Conservation (phyloP, 2,888 invertebrate genomes). For the Synergus umbraculus region DNA sequence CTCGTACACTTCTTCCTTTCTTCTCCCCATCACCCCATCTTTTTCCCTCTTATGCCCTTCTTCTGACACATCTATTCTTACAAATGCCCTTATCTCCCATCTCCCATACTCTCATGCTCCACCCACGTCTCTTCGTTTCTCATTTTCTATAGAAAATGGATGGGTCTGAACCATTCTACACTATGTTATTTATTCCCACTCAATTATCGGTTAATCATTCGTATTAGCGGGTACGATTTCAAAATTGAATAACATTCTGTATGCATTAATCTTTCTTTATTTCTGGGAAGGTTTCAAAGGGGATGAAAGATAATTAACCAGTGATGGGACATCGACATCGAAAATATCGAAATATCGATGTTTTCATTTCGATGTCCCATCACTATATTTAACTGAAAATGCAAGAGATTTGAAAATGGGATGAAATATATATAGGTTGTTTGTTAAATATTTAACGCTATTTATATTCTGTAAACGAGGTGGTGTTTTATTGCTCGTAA, state of each 20-base stretch:
- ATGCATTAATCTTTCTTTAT: too few species aligned
- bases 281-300: neutral
- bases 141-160: slow-evolving; percentile 60
- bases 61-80: slow-evolving; percentile 50
- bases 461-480: slow-evolving; percentile 22
- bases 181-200: slow-evolving; percentile 31
- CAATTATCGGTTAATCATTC: slow-evolving; percentile 29
- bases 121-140: slow-evolving; percentile 58
- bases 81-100: slow-evolving; percentile 43
- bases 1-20: slow-evolving; percentile 43
- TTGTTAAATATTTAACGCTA: slow-evolving; percentile 12
- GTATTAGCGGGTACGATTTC: neutral
- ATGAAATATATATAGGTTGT: neutral
- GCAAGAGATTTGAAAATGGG: too few species aligned
- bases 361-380: too few species aligned
- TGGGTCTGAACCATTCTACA: slow-evolving; percentile 14
- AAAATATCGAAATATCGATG: too few species aligned
- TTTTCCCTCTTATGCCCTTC: slow-evolving; percentile 25
- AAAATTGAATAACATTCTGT: neutral
- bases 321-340: too few species aligned
- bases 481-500: slow-evolving; percentile 26
- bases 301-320: too few species aligned
- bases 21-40: slow-evolving; percentile 29
- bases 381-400: too few species aligned
- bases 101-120: slow-evolving; percentile 50